phyloP scores from a whole-genome alignment of 2,888 invertebrate genomes.

The Napeogenes inachia region DNA sequence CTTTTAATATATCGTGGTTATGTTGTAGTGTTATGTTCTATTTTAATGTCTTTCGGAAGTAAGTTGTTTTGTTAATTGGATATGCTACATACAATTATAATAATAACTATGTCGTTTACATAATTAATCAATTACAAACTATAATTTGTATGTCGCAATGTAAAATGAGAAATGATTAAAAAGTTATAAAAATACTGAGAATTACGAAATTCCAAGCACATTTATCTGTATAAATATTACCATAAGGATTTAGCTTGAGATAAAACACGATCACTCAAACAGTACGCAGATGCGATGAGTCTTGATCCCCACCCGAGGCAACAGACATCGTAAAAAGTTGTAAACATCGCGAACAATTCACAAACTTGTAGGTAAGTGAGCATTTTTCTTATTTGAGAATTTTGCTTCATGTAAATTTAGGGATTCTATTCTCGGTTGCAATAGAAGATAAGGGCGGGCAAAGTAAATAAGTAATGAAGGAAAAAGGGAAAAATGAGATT shows the following conservation, averaged over 20 bases:
- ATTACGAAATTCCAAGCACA: background rate
- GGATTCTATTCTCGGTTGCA: constrained; percentile 30
- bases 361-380: constrained; percentile 53
- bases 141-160: too few relatives aligned
- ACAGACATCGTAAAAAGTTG: constrained; percentile 65
- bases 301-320: constrained; percentile 52
- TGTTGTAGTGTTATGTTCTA: background rate
- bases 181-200: background rate
- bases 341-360: constrained; percentile 58
- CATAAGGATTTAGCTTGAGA: constrained; percentile 26
- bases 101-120: background rate
- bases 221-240: constrained; percentile 20
- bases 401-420: constrained; percentile 41
- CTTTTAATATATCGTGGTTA: constrained; percentile 13
- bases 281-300: constrained; percentile 61
- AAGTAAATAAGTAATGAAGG: constrained; percentile 35
- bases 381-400: constrained; percentile 50
- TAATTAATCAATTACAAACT: too few relatives aligned
- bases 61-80: constrained; percentile 4
- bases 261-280: constrained; percentile 41
- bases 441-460: constrained; percentile 27
- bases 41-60: background rate
- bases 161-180: too few relatives aligned
- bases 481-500: constrained; percentile 31
- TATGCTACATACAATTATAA: constrained; percentile 13